phyloP scores from a whole-genome alignment of 1,140 invertebrate genomes.

The Mizuhopecten yessoensis region DNA sequence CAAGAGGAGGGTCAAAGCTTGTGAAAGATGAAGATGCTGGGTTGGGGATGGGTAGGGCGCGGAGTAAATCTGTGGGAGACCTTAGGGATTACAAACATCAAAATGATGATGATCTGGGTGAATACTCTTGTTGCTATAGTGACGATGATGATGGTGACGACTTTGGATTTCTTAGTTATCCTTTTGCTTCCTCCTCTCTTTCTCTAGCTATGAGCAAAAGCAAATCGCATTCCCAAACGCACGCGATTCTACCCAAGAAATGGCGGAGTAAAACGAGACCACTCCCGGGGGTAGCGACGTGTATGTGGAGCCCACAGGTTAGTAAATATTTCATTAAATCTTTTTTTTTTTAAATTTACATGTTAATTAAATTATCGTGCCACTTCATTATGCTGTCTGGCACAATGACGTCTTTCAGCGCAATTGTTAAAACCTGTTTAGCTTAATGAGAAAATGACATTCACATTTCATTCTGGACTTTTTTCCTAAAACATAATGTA shows the following conservation, averaged over 20 bases:
- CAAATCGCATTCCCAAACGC: constrained; percentile 75
- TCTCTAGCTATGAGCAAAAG: constrained; percentile 77
- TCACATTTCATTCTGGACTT: not conserved
- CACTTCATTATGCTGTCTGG: not conserved
- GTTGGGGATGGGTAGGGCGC: constrained; percentile 49
- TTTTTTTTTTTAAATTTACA: not conserved
- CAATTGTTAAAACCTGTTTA: not conserved
- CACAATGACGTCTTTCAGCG: not conserved
- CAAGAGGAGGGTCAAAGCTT: constrained; percentile 50
- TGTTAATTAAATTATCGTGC: not conserved
- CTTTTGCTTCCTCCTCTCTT: constrained; percentile 68
- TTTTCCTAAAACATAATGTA: not conserved
- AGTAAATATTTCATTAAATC: constrained; percentile 80
- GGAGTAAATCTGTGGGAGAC: constrained; percentile 75
- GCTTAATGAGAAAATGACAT: not conserved
- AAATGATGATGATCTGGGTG: constrained; percentile 53
- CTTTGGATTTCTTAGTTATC: constrained; percentile 77
- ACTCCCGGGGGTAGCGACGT: constrained; percentile 82
- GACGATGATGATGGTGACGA: constrained; percentile 80
- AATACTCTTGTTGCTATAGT: constrained; percentile 61
- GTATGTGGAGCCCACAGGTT: constrained; percentile 92
- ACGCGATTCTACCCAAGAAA: constrained; percentile 90
- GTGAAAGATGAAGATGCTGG: constrained; percentile 40
- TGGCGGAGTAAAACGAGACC: constrained; percentile 91
- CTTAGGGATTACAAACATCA: constrained; percentile 60